A percentile compares a stretch with the other conserved stretches of the same genome.
Evolutionary conservation across 2,888 invertebrate species (phyloP).

Genomic region (Phragmatobia fuliginosa): DNA sequence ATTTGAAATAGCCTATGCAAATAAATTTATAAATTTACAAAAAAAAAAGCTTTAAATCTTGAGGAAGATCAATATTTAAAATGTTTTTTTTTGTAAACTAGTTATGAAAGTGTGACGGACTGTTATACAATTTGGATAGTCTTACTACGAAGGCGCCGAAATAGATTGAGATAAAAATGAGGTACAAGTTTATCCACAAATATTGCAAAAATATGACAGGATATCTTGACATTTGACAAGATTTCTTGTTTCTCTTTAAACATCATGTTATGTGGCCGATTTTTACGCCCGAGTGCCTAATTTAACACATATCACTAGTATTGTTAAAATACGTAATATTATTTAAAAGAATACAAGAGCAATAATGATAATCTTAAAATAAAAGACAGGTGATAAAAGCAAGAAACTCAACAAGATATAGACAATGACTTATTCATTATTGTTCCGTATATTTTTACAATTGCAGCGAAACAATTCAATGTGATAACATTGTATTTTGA

Average conservation of each 20-base stretch:
- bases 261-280: not conserved
- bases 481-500: constrained; percentile 17
- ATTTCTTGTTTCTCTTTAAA: not conserved
- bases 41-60: too few relatives aligned
- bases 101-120: too few relatives aligned
- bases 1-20: too few relatives aligned
- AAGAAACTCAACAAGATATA: constrained; percentile 4
- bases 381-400: not conserved
- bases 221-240: not conserved
- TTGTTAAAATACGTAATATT: not conserved
- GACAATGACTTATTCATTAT: constrained; percentile 10
- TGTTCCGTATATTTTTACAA: constrained; percentile 9
- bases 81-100: too few relatives aligned
- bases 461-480: not conserved
- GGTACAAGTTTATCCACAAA: too few relatives aligned
- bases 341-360: not conserved
- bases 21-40: too few relatives aligned
- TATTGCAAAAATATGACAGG: too few relatives aligned
- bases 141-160: not conserved
- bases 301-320: not conserved
- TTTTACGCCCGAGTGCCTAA: not conserved
- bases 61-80: too few relatives aligned
- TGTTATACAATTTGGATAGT: not conserved
- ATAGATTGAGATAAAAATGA: too few relatives aligned
- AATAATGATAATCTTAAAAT: not conserved